These are phyloP conservation scores for Syngnathus rostellatus DNA, from an alignment of 2,797 vertebrate species.

Conservation along the genomic window DNA sequence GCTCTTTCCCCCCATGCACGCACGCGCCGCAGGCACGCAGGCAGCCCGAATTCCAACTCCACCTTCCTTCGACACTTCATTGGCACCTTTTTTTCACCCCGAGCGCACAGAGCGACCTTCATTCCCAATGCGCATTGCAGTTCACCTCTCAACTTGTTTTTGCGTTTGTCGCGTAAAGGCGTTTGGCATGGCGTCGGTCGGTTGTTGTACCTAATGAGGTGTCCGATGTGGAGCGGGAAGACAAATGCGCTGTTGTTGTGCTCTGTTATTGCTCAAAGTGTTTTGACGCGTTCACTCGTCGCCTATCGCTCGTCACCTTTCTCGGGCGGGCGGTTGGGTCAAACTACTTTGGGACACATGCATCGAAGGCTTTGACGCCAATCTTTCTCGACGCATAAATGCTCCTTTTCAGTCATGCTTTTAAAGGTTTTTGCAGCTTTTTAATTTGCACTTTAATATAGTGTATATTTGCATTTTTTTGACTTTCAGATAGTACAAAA, in stretches of 20 bases:
- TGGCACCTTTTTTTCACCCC: too few species aligned
- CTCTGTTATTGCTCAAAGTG: conserved; percentile 55
- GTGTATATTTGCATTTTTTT: too few species aligned
- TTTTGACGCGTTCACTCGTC: conserved; percentile 45
- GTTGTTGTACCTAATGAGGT: not conserved
- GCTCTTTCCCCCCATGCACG: not conserved
- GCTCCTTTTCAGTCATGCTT: not conserved
- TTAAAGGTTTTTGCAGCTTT: too few species aligned
- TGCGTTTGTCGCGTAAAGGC: too few species aligned
- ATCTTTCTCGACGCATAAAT: not conserved
- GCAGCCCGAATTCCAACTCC: not conserved
- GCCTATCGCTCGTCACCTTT: conserved; percentile 25
- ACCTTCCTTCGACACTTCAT: not conserved
- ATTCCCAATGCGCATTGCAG: too few species aligned
- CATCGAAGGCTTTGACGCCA: not conserved
- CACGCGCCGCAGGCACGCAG: too few species aligned
- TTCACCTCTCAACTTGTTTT: too few species aligned
- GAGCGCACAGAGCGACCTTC: too few species aligned
- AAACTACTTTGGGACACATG: conserved; percentile 32
- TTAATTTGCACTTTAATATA: too few species aligned
- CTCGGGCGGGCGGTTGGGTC: conserved; percentile 12
- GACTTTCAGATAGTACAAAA: too few species aligned
- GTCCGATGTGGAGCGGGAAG: conserved; percentile 14
- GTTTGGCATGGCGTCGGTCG: too few species aligned
- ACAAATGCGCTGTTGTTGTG: conserved; percentile 25